Evolutionary conservation across 2,797 vertebrate genomes (phyloP).

Genomic region (Erithacus rubecula): DNA sequence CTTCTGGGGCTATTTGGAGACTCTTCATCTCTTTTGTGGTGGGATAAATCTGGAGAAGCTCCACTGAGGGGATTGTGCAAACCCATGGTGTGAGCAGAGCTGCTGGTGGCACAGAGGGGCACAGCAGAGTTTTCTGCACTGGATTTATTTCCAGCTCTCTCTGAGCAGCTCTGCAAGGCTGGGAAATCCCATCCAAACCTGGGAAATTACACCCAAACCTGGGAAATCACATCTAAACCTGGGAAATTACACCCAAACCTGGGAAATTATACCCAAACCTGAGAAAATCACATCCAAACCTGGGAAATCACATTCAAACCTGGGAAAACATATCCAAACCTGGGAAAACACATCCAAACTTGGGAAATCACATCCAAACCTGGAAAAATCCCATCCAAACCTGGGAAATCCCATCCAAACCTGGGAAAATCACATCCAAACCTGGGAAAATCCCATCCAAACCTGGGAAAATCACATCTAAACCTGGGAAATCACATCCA

Average conservation of each 20-base stretch:
- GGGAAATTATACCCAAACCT: too few relatives aligned
- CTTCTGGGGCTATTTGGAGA: neutral
- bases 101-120: neutral
- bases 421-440: neutral
- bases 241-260: too few relatives aligned
- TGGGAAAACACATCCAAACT: neutral
- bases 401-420: too few relatives aligned
- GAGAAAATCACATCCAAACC: neutral
- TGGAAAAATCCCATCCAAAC: neutral
- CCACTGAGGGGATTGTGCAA: neutral
- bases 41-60: neutral
- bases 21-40: neutral
- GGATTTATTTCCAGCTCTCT: slow-evolving; percentile 10
- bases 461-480: too few relatives aligned
- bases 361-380: neutral
- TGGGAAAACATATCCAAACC: neutral
- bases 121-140: neutral
- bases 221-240: neutral
- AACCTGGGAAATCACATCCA: too few relatives aligned
- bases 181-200: neutral
- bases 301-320: too few relatives aligned
- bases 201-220: neutral
- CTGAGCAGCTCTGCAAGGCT: neutral
- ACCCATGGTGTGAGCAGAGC: neutral
- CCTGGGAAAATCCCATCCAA: too few relatives aligned